A percentile compares a stretch with the other conserved stretches of the same genome.
Evolutionary conservation across 2,113 vertebrate genomes (phyloP).

Genomic region (Daubentonia madagascariensis): DNA sequence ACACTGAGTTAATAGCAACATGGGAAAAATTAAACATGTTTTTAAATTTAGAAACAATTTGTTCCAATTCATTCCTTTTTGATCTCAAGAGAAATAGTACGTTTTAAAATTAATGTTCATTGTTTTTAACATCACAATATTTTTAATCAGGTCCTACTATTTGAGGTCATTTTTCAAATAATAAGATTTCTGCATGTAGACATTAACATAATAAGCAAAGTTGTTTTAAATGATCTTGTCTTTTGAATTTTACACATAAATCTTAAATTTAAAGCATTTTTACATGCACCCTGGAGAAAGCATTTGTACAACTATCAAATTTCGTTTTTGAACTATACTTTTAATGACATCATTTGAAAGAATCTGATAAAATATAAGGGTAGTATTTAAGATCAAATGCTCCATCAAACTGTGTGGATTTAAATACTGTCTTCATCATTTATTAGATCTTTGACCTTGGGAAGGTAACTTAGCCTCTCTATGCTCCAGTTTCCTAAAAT

Average conservation of each 20-base stretch:
- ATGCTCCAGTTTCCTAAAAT: conserved; percentile 8
- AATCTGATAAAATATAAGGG: conserved; percentile 5
- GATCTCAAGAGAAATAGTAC: neutral
- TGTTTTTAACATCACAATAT: neutral
- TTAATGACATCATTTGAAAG: conserved; percentile 33
- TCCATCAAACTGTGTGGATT: neutral
- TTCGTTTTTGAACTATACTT: conserved; percentile 10
- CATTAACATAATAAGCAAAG: neutral
- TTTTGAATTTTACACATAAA: conserved; percentile 32
- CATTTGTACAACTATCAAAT: conserved; percentile 4
- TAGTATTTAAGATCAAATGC: conserved; percentile 50
- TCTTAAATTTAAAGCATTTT: conserved; percentile 23
- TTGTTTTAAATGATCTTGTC: neutral
- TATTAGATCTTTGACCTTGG: conserved; percentile 34
- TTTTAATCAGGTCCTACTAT: neutral
- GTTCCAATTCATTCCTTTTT: conserved; percentile 22
- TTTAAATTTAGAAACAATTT: neutral
- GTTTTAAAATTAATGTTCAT: neutral
- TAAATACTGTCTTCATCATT: neutral
- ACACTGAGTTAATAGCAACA: neutral
- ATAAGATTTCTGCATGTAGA: neutral
- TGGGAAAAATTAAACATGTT: neutral
- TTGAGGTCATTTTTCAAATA: conserved; percentile 15
- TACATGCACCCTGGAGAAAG: neutral
- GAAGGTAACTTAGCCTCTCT: neutral